Evolutionary conservation across 1,140 invertebrate genomes (phyloP).

Genomic region (Acromyrmex charruanus): DNA sequence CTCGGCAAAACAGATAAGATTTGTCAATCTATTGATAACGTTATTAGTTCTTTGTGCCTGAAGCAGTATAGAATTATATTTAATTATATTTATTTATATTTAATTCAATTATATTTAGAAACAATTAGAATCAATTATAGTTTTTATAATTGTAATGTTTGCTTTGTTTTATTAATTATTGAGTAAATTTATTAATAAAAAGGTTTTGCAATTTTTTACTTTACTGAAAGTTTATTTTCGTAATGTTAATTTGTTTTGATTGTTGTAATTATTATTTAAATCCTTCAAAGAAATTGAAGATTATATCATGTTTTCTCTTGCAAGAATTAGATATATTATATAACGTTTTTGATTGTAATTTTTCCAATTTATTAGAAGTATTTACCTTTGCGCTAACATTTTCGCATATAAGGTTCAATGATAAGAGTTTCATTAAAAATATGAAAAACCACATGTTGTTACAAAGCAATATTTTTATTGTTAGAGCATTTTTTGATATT

Average conservation of each 20-base stretch:
- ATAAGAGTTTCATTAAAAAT: background rate
- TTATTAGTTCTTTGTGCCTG: background rate
- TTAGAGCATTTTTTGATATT: background rate
- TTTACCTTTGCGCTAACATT: constrained; percentile 36
- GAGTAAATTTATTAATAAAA: background rate
- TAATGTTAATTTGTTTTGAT: background rate
- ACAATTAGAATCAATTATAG: too few species aligned
- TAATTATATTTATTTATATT: too few species aligned
- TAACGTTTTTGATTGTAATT: background rate
- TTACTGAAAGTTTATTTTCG: background rate
- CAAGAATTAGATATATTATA: too few species aligned
- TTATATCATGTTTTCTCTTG: background rate
- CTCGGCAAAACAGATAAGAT: background rate
- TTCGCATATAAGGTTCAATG: constrained; percentile 35
- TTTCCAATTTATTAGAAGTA: background rate
- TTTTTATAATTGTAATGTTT: too few species aligned
- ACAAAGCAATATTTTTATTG: background rate
- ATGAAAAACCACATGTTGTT: background rate
- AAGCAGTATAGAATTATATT: background rate
- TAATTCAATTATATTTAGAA: too few species aligned
- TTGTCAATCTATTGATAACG: constrained; percentile 20
- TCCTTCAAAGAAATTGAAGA: background rate
- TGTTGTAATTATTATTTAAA: background rate
- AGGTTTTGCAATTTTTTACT: background rate
- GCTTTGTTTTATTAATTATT: too few species aligned